Evolutionary conservation across 2,797 vertebrate genomes (phyloP).

Genomic region (Threskiornis aethiopicus): DNA sequence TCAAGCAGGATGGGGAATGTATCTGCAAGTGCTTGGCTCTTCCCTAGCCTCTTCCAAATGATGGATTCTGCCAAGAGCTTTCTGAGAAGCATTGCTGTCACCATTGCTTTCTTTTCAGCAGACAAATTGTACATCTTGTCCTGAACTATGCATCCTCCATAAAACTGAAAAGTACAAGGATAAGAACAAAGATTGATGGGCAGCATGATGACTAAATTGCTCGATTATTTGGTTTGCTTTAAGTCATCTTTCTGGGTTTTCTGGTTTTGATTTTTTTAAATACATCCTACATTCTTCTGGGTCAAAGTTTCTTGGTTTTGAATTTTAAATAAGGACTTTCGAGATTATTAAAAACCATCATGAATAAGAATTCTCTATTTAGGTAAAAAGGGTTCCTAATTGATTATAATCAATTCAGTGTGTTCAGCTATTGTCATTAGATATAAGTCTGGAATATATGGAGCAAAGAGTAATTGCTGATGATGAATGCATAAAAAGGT

Average conservation of each 20-base stretch:
- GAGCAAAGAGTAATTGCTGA: slow-evolving; percentile 5
- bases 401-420: background rate
- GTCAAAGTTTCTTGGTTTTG: background rate
- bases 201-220: background rate
- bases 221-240: background rate
- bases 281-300: background rate
- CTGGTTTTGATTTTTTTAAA: background rate
- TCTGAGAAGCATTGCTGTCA: background rate
- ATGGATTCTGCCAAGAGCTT: background rate
- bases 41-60: background rate
- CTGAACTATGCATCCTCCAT: background rate
- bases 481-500: background rate
- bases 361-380: background rate
- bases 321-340: background rate
- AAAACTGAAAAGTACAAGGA: too few species aligned
- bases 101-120: background rate
- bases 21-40: background rate
- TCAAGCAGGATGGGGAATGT: background rate
- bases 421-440: background rate
- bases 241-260: background rate
- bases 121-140: background rate
- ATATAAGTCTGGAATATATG: background rate
- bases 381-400: background rate
- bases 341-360: background rate
- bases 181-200: background rate